A percentile compares a stretch with the other conserved stretches of the same genome.
Evolutionary conservation across 2,888 invertebrate genomes (phyloP).

Genomic region (Ceraclea dissimilis): DNA sequence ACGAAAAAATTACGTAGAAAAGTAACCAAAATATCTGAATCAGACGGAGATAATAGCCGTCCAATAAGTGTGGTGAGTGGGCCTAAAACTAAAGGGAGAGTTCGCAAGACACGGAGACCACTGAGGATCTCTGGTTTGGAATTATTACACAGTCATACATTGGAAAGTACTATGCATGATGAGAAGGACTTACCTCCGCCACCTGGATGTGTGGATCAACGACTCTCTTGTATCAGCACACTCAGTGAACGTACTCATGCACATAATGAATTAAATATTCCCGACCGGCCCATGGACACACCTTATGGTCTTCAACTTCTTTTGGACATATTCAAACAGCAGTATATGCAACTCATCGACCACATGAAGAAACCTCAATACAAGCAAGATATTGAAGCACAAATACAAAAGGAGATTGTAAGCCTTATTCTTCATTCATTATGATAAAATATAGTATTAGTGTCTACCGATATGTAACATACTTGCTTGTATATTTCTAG

Average conservation of each 20-base stretch:
- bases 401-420: conserved; percentile 77
- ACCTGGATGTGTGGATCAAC: conserved; percentile 88
- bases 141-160: conserved; percentile 79
- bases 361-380: conserved; percentile 77
- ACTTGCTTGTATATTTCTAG: conserved; percentile 31
- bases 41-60: conserved; percentile 40
- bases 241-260: conserved; percentile 56
- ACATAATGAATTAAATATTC: conserved; percentile 79
- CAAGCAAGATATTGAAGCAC: conserved; percentile 59
- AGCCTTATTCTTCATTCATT: not conserved
- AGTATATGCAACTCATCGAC: conserved; percentile 77
- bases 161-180: conserved; percentile 77
- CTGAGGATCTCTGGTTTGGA: conserved; percentile 81
- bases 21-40: conserved; percentile 37
- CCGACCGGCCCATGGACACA: conserved; percentile 65
- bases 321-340: conserved; percentile 77
- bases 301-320: conserved; percentile 83
- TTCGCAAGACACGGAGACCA: conserved; percentile 57
- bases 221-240: conserved; percentile 70
- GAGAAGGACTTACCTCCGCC: conserved; percentile 61
- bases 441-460: not conserved
- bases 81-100: conserved; percentile 49
- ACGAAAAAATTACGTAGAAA: conserved; percentile 40
- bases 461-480: not conserved
- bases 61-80: conserved; percentile 51